Conservation (phyloP, 2,888 invertebrate genomes). For the Aspidiotus destructor region DNA sequence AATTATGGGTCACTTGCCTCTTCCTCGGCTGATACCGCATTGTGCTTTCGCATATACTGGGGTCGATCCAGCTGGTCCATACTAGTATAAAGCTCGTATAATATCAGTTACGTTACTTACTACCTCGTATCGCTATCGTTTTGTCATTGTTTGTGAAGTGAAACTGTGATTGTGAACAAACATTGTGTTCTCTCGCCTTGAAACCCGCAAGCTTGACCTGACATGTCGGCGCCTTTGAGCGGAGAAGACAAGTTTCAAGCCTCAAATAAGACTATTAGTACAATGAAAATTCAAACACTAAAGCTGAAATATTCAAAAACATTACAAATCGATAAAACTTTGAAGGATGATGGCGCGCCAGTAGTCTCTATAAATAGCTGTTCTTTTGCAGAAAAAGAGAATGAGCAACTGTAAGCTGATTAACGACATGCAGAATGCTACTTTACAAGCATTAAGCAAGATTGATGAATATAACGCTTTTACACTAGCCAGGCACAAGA, state of each 20-base stretch:
- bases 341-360: background rate
- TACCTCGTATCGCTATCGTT: too few relatives aligned
- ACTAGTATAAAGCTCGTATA: too few relatives aligned
- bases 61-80: too few relatives aligned
- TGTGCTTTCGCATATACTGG: too few relatives aligned
- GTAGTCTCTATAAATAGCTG: background rate
- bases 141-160: too few relatives aligned
- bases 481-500: background rate
- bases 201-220: too few relatives aligned
- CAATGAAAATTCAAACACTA: background rate
- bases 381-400: background rate
- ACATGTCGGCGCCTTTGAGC: too few relatives aligned
- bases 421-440: background rate
- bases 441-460: background rate
- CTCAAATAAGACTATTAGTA: background rate
- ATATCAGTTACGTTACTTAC: too few relatives aligned
- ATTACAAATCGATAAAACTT: background rate
- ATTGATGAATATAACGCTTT: background rate
- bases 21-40: too few relatives aligned
- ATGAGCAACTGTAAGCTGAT: background rate
- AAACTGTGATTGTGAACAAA: too few relatives aligned
- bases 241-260: background rate
- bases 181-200: too few relatives aligned
- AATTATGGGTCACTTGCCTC: too few relatives aligned
- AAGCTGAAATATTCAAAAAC: background rate